Conservation (phyloP, 2,888 invertebrate species). For the Drosophila mercatorum region DNA sequence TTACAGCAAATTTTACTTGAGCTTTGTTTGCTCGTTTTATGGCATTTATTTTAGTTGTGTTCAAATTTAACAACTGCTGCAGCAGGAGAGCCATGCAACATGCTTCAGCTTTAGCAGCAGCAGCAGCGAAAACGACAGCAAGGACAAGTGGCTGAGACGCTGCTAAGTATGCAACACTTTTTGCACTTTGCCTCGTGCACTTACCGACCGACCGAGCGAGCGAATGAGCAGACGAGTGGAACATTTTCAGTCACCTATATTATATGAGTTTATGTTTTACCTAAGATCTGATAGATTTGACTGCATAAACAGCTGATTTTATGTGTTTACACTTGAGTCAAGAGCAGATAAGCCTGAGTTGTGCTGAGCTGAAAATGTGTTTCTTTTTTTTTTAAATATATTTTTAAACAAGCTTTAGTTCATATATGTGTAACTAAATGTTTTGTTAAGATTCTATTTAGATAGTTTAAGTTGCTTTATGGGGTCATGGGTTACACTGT, state of each 20-base stretch:
- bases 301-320: conserved; percentile 24
- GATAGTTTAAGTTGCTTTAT: too few species aligned
- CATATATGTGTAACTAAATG: neutral
- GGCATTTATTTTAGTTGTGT: conserved; percentile 53
- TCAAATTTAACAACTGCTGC: conserved; percentile 59
- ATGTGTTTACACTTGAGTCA: conserved; percentile 8
- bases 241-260: conserved; percentile 1
- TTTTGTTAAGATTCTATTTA: neutral
- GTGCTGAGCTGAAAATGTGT: neutral
- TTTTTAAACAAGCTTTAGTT: neutral
- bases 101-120: conserved; percentile 10
- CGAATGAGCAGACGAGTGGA: neutral
- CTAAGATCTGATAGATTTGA: conserved; percentile 15
- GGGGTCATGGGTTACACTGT: too few species aligned
- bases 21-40: conserved; percentile 26
- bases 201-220: neutral
- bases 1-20: conserved; percentile 13
- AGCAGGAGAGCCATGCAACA: conserved; percentile 12
- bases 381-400: too few species aligned
- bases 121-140: conserved; percentile 40
- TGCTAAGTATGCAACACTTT: conserved; percentile 71
- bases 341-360: neutral
- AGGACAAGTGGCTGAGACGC: conserved; percentile 68
- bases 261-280: conserved; percentile 11
- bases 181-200: conserved; percentile 21